These are phyloP conservation scores for Habrosyne pyritoides DNA, from an alignment of 2,888 invertebrate genomes.

Conservation along the genomic window DNA sequence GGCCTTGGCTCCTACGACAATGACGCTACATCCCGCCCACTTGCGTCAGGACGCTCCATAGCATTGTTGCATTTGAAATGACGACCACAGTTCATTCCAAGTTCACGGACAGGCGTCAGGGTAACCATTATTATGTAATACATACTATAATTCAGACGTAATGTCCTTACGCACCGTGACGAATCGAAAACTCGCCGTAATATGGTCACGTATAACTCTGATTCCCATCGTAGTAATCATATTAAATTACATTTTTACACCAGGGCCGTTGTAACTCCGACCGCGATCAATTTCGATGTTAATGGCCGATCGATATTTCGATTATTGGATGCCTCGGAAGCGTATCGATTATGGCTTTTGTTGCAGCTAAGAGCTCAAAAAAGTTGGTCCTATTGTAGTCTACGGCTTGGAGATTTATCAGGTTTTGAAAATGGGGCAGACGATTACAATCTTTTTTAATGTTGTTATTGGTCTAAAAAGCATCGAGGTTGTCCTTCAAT, in stretches of 20 bases:
- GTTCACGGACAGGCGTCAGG: slow-evolving; percentile 25
- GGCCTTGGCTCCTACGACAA: slow-evolving; percentile 18
- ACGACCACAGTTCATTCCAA: slow-evolving; percentile 14
- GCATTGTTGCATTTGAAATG: slow-evolving; percentile 36
- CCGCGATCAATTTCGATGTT: slow-evolving; percentile 10
- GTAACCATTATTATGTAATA: slow-evolving; percentile 4
- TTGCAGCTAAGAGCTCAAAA: slow-evolving; percentile 35
- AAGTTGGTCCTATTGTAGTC: slow-evolving; percentile 19
- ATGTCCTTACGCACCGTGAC: slow-evolving; percentile 50
- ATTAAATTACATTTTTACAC: slow-evolving; percentile 12
- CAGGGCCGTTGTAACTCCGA: not conserved
- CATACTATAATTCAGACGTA: slow-evolving; percentile 29
- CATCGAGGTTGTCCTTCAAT: not conserved
- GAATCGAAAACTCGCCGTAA: slow-evolving; percentile 60
- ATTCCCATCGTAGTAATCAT: slow-evolving; percentile 31
- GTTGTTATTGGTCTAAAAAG: not conserved
- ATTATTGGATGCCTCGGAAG: slow-evolving; percentile 16
- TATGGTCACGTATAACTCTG: slow-evolving; percentile 54
- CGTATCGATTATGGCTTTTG: slow-evolving; percentile 24
- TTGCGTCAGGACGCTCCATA: slow-evolving; percentile 20
- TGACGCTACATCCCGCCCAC: slow-evolving; percentile 29
- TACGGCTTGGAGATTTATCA: slow-evolving; percentile 7
- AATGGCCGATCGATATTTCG: slow-evolving; percentile 15
- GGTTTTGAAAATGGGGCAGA: slow-evolving; percentile 11
- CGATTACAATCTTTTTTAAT: not conserved